These are phyloP conservation scores for Myrmecobius fasciatus DNA, from an alignment of 2,113 vertebrate species.

Conservation along the genomic window DNA sequence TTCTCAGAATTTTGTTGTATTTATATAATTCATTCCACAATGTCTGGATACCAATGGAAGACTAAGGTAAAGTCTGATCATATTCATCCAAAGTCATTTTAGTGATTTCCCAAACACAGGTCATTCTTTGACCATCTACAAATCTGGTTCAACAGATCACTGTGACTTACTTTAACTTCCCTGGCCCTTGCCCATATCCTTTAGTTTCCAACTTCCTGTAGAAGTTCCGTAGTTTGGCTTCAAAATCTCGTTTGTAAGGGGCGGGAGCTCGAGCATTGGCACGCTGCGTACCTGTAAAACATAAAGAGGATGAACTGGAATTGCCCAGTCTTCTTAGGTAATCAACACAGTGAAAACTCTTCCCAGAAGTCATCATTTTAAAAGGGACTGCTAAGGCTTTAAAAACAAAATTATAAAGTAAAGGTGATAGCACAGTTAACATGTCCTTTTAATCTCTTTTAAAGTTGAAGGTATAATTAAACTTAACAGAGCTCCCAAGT, in stretches of 20 bases:
- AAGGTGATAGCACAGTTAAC: not conserved
- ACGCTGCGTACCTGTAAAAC: constrained; percentile 92
- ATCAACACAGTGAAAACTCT: not conserved
- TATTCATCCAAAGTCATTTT: not conserved
- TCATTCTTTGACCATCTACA: not conserved
- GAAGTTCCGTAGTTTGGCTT: constrained; percentile 98
- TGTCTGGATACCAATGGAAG: not conserved
- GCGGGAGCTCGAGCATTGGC: constrained; percentile 97
- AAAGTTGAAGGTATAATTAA: not conserved
- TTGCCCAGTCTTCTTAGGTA: not conserved
- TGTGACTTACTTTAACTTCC: constrained; percentile 94
- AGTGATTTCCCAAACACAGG: not conserved
- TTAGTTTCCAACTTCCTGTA: constrained; percentile 99
- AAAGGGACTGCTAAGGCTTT: not conserved
- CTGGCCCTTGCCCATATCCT: constrained; percentile 98
- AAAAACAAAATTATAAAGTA: not conserved
- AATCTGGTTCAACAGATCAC: not conserved
- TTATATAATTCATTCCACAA: constrained; percentile 1
- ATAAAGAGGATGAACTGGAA: constrained; percentile 37
- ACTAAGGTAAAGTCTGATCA: not conserved
- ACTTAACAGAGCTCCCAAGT: not conserved
- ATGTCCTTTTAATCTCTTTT: not conserved
- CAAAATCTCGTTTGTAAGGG: constrained; percentile 98
- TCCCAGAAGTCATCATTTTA: not conserved
- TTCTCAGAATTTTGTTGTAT: constrained; percentile 22